Percentiles rank a stretch among this genome's conserved stretches.
phyloP scores from a whole-genome alignment of 2,113 vertebrate genomes.

The Regulus satrapa region DNA sequence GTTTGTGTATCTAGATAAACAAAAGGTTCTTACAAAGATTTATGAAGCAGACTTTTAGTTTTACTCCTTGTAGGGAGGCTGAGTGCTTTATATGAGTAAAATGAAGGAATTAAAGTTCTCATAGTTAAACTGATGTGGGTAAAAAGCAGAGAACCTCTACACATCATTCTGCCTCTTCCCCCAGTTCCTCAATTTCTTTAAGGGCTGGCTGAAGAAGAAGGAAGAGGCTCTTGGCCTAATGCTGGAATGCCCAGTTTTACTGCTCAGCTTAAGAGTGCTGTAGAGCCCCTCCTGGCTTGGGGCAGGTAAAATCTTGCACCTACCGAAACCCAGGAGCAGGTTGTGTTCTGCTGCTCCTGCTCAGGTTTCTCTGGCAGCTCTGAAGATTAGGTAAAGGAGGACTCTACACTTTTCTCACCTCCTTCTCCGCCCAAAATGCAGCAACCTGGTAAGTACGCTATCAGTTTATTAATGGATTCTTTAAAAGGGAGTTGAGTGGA shows the following conservation, averaged over 20 bases:
- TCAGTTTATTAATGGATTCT: background rate
- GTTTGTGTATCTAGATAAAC: background rate
- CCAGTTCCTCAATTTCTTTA: background rate
- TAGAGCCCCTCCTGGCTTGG: background rate
- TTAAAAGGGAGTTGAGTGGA: background rate
- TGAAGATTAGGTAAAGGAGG: background rate
- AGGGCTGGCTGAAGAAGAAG: background rate
- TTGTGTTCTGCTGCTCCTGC: background rate
- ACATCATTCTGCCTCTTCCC: rapidly evolving
- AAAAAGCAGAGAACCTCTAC: background rate
- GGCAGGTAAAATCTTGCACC: background rate
- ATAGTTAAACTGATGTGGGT: background rate
- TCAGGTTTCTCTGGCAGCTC: background rate
- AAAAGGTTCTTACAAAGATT: background rate
- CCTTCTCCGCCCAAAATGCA: background rate
- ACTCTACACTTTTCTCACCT: background rate
- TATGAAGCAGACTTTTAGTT: background rate
- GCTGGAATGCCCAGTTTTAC: background rate
- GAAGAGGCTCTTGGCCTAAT: background rate
- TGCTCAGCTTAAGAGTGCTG: background rate
- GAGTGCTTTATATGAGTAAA: background rate
- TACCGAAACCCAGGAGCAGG: background rate
- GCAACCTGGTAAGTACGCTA: background rate
- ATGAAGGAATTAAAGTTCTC: background rate
- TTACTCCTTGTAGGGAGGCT: rapidly evolving